These are phyloP conservation scores for Zootoca vivipara DNA, from an alignment of 2,113 vertebrate genomes.

Conservation along the genomic window DNA sequence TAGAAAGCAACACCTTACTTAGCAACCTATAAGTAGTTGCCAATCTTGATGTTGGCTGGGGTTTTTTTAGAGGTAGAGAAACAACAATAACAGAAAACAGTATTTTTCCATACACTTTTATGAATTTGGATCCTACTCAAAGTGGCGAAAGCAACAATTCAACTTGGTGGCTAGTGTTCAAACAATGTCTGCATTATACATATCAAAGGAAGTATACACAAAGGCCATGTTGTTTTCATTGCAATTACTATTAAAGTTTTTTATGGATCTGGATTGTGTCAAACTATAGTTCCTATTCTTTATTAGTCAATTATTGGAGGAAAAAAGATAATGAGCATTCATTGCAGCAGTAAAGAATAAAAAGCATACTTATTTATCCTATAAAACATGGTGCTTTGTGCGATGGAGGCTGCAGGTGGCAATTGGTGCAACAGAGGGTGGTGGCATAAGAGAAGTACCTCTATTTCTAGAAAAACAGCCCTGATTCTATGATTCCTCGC, in stretches of 20 bases:
- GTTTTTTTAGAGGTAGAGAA: background rate
- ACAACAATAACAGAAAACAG: background rate
- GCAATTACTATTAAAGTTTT: slow-evolving; percentile 10
- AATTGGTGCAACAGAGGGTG: too few species aligned
- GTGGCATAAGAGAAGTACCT: too few species aligned
- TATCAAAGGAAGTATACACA: background rate
- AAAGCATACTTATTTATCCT: background rate
- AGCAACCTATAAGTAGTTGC: background rate
- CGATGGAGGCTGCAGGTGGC: too few species aligned
- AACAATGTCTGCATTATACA: background rate
- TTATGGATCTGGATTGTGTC: background rate
- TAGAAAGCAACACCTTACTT: background rate
- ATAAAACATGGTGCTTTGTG: background rate
- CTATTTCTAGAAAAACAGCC: too few species aligned
- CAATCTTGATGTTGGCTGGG: background rate
- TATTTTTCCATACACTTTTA: background rate
- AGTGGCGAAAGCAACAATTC: background rate
- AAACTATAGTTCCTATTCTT: background rate
- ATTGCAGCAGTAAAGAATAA: background rate
- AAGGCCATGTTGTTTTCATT: background rate
- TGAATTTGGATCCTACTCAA: background rate
- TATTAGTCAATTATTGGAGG: background rate
- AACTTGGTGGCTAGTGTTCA: background rate
- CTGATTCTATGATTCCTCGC: too few species aligned
- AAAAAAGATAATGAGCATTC: background rate